These are phyloP conservation scores for Troides oblongomaculatus DNA, from an alignment of 2,888 invertebrate genomes.

Conservation along the genomic window DNA sequence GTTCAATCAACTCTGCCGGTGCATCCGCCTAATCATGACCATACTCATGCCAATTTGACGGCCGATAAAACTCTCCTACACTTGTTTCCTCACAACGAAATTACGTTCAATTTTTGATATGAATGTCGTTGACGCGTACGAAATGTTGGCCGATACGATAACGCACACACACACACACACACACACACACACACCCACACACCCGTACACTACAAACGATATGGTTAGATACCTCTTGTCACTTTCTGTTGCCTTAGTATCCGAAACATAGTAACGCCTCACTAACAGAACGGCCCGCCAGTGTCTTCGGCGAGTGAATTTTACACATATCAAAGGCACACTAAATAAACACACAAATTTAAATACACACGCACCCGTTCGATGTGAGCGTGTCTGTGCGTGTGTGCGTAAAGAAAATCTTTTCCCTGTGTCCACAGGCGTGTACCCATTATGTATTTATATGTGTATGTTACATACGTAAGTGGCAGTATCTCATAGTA, in stretches of 20 bases:
- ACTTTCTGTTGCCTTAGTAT: constrained; percentile 60
- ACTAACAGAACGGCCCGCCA: constrained; percentile 59
- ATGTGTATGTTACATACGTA: constrained; percentile 54
- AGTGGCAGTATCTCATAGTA: constrained; percentile 76
- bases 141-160: constrained; percentile 42
- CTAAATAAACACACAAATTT: constrained; percentile 57
- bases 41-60: constrained; percentile 31
- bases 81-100: constrained; percentile 1
- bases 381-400: constrained; percentile 38
- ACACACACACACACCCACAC: constrained; percentile 51
- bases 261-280: constrained; percentile 67
- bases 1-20: constrained; percentile 68
- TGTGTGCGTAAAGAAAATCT: constrained; percentile 63
- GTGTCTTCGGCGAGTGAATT: constrained; percentile 41
- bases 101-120: neutral
- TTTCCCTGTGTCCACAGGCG: constrained; percentile 49
- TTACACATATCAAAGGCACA: constrained; percentile 50
- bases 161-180: constrained; percentile 49
- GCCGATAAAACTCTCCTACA: neutral
- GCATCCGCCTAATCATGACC: constrained; percentile 68
- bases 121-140: constrained; percentile 25
- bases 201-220: constrained; percentile 40
- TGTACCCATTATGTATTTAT: constrained; percentile 37
- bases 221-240: constrained; percentile 41
- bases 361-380: constrained; percentile 48